Conservation (phyloP, 1,140 invertebrate genomes). For the Cyphomyrmex costatus region DNA sequence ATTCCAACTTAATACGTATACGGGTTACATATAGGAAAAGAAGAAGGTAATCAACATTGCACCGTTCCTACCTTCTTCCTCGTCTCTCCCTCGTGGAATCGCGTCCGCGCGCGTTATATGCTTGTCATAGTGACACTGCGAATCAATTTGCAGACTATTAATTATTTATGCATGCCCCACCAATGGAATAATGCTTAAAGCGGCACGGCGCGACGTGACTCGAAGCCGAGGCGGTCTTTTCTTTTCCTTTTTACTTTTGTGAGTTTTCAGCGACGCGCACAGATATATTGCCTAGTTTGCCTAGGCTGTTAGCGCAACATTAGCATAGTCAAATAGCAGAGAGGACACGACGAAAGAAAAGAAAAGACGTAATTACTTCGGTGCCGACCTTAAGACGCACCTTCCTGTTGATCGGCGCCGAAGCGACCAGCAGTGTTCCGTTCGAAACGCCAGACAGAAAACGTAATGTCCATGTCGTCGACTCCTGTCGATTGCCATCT, state of each 20-base stretch:
- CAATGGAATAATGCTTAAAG: constrained; percentile 30
- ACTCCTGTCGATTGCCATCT: neutral
- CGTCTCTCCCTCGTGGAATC: constrained; percentile 9
- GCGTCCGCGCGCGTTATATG: neutral
- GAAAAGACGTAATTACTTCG: constrained; percentile 59
- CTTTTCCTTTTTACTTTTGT: constrained; percentile 41
- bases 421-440: neutral
- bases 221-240: constrained; percentile 21
- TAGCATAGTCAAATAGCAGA: constrained; percentile 75
- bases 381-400: constrained; percentile 38
- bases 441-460: constrained; percentile 20
- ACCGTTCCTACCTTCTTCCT: constrained; percentile 27
- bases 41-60: neutral
- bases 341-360: constrained; percentile 18
- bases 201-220: neutral
- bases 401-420: constrained; percentile 12
- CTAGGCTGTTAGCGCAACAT: constrained; percentile 70
- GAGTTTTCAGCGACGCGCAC: constrained; percentile 23
- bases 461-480: neutral
- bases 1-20: constrained; percentile 52
- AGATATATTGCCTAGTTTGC: constrained; percentile 66
- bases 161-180: constrained; percentile 69
- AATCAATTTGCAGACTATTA: constrained; percentile 66
- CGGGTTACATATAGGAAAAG: neutral
- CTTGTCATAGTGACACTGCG: constrained; percentile 40